Evolutionary conservation across 2,113 vertebrate genomes (phyloP).

Genomic region (Xerus inauris): DNA sequence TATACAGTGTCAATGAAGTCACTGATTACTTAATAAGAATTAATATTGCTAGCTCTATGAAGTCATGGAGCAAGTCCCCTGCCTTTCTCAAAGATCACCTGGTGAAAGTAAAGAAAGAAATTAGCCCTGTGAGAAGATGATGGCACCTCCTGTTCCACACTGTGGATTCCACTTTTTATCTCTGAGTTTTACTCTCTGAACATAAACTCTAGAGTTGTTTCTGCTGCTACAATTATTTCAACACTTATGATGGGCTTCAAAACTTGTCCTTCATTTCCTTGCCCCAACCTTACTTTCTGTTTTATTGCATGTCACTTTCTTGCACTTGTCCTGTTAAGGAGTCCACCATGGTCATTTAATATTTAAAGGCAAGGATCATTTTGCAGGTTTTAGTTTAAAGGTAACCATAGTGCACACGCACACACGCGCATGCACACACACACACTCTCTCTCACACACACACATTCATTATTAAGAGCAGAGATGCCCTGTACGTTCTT

Average conservation of each 20-base stretch:
- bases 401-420: conserved; percentile 93
- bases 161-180: not conserved
- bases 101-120: not conserved
- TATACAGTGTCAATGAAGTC: not conserved
- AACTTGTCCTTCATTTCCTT: not conserved
- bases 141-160: not conserved
- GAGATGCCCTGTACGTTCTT: conserved; percentile 85
- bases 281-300: not conserved
- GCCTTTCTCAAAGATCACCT: not conserved
- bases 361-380: conserved; percentile 90
- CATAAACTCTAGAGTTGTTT: not conserved
- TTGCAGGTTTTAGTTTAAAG: conserved; percentile 95
- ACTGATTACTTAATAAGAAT: not conserved
- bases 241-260: not conserved
- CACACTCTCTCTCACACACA: conserved; percentile 85
- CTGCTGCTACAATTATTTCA: not conserved
- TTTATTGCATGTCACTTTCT: conserved; percentile 37
- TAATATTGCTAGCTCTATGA: not conserved
- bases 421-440: conserved; percentile 42
- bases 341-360: conserved; percentile 88
- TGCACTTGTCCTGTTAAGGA: conserved; percentile 74
- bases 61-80: not conserved
- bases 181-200: not conserved
- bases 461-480: conserved; percentile 94
- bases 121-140: not conserved